Evolutionary conservation across 2,888 invertebrate species (phyloP).

Genomic region (Rosalia funebris): DNA sequence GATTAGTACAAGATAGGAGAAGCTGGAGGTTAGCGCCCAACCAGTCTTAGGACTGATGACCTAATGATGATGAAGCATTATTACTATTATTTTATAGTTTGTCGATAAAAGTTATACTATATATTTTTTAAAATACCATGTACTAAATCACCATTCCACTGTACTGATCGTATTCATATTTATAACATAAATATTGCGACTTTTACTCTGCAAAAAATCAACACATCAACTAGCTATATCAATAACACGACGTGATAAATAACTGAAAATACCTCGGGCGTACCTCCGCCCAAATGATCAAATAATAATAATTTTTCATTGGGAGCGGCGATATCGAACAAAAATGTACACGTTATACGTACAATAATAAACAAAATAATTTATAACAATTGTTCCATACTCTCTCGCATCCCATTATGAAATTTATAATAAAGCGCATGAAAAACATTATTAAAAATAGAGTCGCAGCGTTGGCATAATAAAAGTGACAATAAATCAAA

Average conservation of each 20-base stretch:
- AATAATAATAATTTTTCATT: slow-evolving; percentile 15
- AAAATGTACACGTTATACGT: slow-evolving; percentile 11
- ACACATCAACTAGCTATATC: slow-evolving; percentile 1
- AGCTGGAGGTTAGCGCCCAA: too few relatives aligned
- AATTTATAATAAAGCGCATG: slow-evolving; percentile 43
- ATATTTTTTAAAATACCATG: too few relatives aligned
- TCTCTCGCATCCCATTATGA: slow-evolving; percentile 26
- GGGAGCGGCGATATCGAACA: slow-evolving; percentile 1
- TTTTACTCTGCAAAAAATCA: too few relatives aligned
- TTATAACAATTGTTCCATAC: slow-evolving; percentile 12
- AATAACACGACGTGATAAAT: slow-evolving; percentile 12
- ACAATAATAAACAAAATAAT: slow-evolving; percentile 26
- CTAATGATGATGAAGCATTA: too few relatives aligned
- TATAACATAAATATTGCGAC: too few relatives aligned
- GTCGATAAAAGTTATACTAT: too few relatives aligned
- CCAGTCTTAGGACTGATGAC: too few relatives aligned
- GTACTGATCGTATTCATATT: too few relatives aligned
- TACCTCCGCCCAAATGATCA: slow-evolving; percentile 13
- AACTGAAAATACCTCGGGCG: slow-evolving; percentile 4
- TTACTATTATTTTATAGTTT: too few relatives aligned
- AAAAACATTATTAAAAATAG: slow-evolving; percentile 52
- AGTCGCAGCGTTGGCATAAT: slow-evolving; percentile 52
- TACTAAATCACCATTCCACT: too few relatives aligned
- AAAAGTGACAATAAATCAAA: slow-evolving; percentile 55
- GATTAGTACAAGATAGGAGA: too few relatives aligned